A percentile compares a stretch with the other conserved stretches of the same genome.
These are phyloP conservation scores for Liolophura sinensis DNA, from an alignment of 1,140 invertebrate genomes.

Conservation along the genomic window DNA sequence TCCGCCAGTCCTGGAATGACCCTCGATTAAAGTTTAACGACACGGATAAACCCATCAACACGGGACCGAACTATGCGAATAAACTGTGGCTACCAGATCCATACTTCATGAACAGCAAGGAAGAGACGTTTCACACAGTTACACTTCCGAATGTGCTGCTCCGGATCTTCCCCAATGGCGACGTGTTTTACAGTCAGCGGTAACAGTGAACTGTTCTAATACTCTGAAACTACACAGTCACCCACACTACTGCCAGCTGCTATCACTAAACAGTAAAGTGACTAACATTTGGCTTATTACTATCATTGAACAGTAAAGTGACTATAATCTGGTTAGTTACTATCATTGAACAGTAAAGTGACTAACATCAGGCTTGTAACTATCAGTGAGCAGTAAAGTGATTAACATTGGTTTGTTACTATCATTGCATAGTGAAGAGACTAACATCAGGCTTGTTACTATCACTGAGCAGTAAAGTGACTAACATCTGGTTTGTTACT, in stretches of 20 bases:
- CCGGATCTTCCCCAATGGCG: background rate
- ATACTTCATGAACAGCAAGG: constrained; percentile 2
- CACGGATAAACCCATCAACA: constrained; percentile 8
- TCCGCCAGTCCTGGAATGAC: constrained; percentile 18
- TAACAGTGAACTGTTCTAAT: background rate
- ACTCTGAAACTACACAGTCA: background rate
- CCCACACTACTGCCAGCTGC: background rate
- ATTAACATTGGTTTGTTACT: background rate
- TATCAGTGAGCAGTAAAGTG: background rate
- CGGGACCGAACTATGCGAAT: constrained; percentile 1
- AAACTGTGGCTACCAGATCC: background rate
- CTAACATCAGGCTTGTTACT: background rate
- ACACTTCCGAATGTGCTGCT: background rate
- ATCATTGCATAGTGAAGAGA: background rate
- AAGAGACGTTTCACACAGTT: background rate
- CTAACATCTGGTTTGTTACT: background rate
- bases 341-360: background rate
- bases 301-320: background rate
- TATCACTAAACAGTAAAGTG: background rate
- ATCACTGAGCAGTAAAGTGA: background rate
- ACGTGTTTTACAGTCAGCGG: background rate
- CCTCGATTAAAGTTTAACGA: constrained; percentile 11
- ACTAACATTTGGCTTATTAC: background rate
- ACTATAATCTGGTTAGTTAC: background rate
- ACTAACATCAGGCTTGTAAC: background rate